Evolutionary conservation across 2,888 invertebrate genomes (phyloP), one percentile per base, ranked within the genome.

Genomic region (Lydus trimaculatus): DNA sequence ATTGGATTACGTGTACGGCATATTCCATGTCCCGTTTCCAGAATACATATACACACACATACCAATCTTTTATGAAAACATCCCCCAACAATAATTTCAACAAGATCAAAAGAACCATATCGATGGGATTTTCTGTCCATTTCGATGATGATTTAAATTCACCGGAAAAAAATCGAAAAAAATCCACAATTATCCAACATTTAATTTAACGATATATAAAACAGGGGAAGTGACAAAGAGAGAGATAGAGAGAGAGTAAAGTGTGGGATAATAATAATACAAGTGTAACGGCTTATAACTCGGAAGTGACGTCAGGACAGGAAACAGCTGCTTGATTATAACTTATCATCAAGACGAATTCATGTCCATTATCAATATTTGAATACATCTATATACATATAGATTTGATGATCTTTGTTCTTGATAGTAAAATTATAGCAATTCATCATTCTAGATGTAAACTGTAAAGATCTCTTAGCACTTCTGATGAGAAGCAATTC

Each of bases 321-420:
- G 79, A 79, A 79, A 75, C 79, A 79, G 79, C 79, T 79, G 79
- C 77, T 77, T 70, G 76, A 76, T 76, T 76, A 74, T 69, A 75
- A 75, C 71, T 78, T 78, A 78, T 78, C 76, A 72, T 65, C 66
- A 31, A 56, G 31, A 60, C 31, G 52, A 59, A 61, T 65, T 43
- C 28, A 61, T 39, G 31, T 66, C 66, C 33, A 67, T 33, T 64
- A 67, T 67, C 64, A 65, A 59, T 63, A 69, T 62, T 58, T 58
- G n/a, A n/a, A n/a, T n/a, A n/a, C n/a, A 48, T 63, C 7, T 17
- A 23, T 36, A 15, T 43, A 43, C 31, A 39, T 39, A 58, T 2
- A 28, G n/a, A 28, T 33, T 33, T 61, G 23, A 58, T 36, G 15
- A 5, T 36, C 1, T 33, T 11, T 36, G 15, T 36, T 36, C 15